Base-by-base conservation (phyloP, 2,888 invertebrate species). In the Schrankia costaestrigalis region DNA sequence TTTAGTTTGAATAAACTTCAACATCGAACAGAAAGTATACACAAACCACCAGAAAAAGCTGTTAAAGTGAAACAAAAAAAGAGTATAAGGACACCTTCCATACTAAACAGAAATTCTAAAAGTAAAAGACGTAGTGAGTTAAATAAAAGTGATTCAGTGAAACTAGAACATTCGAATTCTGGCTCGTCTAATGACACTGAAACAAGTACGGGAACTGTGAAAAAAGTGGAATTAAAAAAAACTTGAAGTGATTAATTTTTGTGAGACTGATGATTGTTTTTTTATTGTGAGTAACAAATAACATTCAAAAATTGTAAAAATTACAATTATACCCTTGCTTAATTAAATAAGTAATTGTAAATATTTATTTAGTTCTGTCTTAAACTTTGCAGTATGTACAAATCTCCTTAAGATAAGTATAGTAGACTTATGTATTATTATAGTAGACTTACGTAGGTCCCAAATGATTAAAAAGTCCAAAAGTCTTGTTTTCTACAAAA, bases 121-220 rank as follows among this genome's bases (percentile, higher is more conserved):
- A 63, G 50, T 26, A 78, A 63, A 53, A 64, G 48, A 3, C n/a
- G 9, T 36, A 65, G 57, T 58, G 58, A 63, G 43, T 71, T 47
- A 46, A 63, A 29, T 37, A 76, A 70, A 52, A 54, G 41, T 58
- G 74, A 71, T 63, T 41, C 56, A 28, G 71, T 57, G 38, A 76
- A 74, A 50, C 65, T 81, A 49, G 86, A 88, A 61, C 82, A 89
- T 72, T 90, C 90, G 6, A 89, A 88, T 64, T 90, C 90, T 5
- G 90, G 90, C 41, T 91, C 89, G 5, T 89, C 91, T 1, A 90
- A 90, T 58, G 89, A 89, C 40, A 89, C 89, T 21, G 88, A 86
- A 70, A 71, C 81, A 3, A 89, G 88, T 63, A 88, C 87, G 6
- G 88, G 83, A 1, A 89, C 89, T 17, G 88, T 89, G 0, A 83